Evolutionary conservation across 2,113 vertebrate species (phyloP).

Genomic region (Eidolon helvum): DNA sequence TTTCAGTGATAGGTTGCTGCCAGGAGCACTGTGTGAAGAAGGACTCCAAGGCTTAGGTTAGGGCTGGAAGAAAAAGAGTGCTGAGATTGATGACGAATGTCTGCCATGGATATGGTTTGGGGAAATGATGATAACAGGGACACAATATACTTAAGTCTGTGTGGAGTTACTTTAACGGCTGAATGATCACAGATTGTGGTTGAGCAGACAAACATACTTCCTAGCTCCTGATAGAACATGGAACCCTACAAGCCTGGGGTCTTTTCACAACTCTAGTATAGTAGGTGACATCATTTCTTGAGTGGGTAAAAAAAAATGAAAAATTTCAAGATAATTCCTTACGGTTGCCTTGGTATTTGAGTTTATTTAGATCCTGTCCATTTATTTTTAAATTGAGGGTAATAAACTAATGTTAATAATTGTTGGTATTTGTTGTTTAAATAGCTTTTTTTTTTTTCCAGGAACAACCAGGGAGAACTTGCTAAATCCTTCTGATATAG

Average conservation of each 20-base stretch:
- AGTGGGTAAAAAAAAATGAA: neutral
- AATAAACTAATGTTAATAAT: neutral
- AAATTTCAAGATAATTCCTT: neutral
- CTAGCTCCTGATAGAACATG: neutral
- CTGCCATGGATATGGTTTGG: neutral
- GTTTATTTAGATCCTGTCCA: constrained; percentile 5
- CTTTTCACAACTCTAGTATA: neutral
- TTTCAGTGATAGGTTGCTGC: neutral
- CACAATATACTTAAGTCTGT: neutral
- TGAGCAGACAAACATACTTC: neutral
- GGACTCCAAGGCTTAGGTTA: neutral
- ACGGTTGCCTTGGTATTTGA: neutral
- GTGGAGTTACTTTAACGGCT: neutral
- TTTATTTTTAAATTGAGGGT: neutral
- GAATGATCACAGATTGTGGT: neutral
- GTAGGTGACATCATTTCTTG: neutral
- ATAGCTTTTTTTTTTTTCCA: neutral
- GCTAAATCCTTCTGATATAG: neutral
- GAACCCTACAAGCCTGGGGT: neutral
- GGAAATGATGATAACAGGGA: neutral
- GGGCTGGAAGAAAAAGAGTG: neutral
- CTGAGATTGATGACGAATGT: neutral
- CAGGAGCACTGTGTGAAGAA: neutral
- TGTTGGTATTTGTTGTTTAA: neutral
- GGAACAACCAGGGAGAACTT: neutral